Conservation (phyloP, 2,113 vertebrate genomes). For the Cairina moschata region DNA sequence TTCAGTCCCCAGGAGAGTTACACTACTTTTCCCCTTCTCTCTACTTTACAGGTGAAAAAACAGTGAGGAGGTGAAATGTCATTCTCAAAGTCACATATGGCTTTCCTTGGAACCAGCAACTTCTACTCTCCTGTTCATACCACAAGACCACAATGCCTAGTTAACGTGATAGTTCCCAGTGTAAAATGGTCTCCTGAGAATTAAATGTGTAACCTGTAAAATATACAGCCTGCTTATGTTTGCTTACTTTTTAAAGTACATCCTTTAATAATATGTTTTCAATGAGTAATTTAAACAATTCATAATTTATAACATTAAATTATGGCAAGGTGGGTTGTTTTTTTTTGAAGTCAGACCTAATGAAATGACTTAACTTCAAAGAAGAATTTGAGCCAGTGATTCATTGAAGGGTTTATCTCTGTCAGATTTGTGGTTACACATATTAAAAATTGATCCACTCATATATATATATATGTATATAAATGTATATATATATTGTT, state of each 20-base stretch:
- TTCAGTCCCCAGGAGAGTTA: background rate
- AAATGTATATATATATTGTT: background rate
- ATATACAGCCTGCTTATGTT: background rate
- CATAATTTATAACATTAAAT: background rate
- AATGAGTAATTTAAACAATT: background rate
- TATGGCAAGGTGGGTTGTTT: background rate
- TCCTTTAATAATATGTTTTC: background rate
- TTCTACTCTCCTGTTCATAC: background rate
- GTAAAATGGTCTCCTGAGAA: background rate
- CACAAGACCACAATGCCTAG: background rate
- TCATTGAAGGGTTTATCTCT: conserved; percentile 27
- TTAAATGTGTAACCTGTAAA: background rate
- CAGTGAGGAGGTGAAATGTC: background rate
- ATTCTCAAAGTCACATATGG: background rate
- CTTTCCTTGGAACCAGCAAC: background rate
- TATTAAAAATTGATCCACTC: conserved; percentile 36
- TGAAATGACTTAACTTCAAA: conserved; percentile 28
- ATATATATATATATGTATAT: background rate
- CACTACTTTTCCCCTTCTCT: background rate
- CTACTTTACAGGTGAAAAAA: conserved; percentile 11
- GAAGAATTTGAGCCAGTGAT: conserved; percentile 11
- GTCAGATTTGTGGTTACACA: conserved; percentile 38
- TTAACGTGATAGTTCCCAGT: background rate
- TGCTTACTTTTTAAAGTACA: background rate
- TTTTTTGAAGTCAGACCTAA: conserved; percentile 21